phyloP scores from a whole-genome alignment of 1,140 invertebrate species.

The Heliothis virescens region DNA sequence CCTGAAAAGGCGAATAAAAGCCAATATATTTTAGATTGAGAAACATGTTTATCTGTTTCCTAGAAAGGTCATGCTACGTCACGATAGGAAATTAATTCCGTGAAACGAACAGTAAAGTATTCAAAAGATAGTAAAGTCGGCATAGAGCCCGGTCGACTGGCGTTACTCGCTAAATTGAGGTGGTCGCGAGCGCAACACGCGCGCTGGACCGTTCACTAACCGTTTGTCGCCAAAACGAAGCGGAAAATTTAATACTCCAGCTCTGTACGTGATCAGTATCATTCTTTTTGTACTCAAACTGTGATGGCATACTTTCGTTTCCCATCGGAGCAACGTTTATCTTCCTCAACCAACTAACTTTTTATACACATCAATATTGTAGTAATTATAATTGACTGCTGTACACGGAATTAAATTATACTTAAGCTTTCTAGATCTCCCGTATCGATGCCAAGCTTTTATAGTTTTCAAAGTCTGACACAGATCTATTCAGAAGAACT shows the following conservation, averaged over 20 bases:
- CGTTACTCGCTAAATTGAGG: conserved; percentile 36
- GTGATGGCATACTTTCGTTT: conserved; percentile 73
- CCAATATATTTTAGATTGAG: conserved; percentile 20
- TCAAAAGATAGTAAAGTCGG: conserved; percentile 15
- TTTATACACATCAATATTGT: conserved; percentile 50
- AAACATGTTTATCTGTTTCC: conserved; percentile 31
- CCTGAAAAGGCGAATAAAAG: not conserved
- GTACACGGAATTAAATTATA: conserved; percentile 50
- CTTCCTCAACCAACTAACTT: conserved; percentile 51
- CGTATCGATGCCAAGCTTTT: conserved; percentile 28
- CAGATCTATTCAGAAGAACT: conserved; percentile 39
- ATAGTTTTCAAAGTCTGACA: conserved; percentile 45
- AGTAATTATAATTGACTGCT: conserved; percentile 58
- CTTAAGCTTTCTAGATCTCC: conserved; percentile 44
- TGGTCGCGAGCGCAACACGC: conserved; percentile 34
- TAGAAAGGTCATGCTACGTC: conserved; percentile 11
- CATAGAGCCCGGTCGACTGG: conserved; percentile 15
- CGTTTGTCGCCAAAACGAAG: conserved; percentile 78
- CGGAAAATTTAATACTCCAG: conserved; percentile 81
- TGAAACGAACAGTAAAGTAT: conserved; percentile 30
- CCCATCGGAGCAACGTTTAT: conserved; percentile 55
- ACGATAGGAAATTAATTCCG: conserved; percentile 17
- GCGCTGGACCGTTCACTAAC: conserved; percentile 67
- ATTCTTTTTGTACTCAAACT: conserved; percentile 68
- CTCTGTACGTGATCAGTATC: conserved; percentile 79